A percentile compares a stretch with the other conserved stretches of the same genome.
phyloP scores from a whole-genome alignment of 2,113 vertebrate genomes.

The Scortum barcoo region DNA sequence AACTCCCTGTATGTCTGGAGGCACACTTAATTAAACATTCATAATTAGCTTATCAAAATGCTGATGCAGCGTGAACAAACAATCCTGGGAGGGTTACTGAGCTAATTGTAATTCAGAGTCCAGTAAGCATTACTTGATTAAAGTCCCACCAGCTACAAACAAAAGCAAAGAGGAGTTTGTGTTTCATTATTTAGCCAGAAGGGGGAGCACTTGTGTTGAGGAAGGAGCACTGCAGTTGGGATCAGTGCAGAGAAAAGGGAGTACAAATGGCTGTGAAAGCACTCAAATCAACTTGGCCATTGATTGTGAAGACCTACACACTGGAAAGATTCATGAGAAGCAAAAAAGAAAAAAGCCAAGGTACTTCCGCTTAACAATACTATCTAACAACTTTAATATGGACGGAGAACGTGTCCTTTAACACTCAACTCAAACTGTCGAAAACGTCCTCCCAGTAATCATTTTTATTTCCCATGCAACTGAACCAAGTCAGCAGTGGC shows the following conservation, averaged over 20 bases:
- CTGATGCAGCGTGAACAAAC: not conserved
- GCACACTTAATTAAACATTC: not conserved
- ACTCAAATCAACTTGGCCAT: not conserved
- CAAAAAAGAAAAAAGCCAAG: not conserved
- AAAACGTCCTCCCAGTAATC: not conserved
- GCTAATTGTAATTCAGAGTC: conserved; percentile 10
- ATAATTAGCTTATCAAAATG: not conserved
- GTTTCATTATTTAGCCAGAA: conserved; percentile 32
- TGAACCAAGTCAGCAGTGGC: not conserved
- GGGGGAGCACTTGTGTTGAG: conserved; percentile 40
- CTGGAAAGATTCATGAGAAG: not conserved
- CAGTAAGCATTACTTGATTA: conserved; percentile 15
- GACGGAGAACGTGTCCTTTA: not conserved
- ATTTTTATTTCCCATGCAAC: not conserved
- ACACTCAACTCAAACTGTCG: not conserved
- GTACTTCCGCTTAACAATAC: not conserved
- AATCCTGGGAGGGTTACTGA: not conserved
- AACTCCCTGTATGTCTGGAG: not conserved
- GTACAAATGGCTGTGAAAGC: not conserved
- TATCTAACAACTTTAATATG: not conserved
- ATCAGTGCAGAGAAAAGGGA: not conserved
- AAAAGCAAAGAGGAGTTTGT: not conserved
- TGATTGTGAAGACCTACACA: not conserved
- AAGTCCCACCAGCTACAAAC: not conserved
- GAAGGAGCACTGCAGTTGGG: not conserved